Conservation (phyloP, 2,797 vertebrate species). For the Peromyscus eremicus region DNA sequence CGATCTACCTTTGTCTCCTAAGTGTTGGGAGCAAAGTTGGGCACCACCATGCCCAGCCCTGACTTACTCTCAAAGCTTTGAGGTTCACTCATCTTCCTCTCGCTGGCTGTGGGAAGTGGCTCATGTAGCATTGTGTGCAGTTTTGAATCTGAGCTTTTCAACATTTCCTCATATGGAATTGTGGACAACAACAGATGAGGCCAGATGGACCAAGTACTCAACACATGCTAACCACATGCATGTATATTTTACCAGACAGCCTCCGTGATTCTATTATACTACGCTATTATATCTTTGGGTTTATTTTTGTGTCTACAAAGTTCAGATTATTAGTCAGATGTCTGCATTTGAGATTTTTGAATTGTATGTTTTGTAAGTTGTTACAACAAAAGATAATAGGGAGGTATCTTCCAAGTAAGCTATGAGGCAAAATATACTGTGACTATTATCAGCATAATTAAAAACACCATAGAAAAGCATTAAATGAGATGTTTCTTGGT, state of each 20-base stretch:
- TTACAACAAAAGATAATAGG: not conserved
- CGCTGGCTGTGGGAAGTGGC: not conserved
- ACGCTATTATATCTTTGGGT: not conserved
- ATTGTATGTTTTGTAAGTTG: not conserved
- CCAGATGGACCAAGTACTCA: not conserved
- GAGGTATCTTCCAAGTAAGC: not conserved
- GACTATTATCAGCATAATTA: not conserved
- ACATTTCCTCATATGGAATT: constrained; percentile 1
- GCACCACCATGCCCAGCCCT: no score
- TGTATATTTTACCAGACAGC: not conserved
- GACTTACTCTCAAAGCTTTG: not conserved
- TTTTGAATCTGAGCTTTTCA: not conserved
- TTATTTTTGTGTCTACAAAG: not conserved
- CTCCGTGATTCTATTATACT: not conserved
- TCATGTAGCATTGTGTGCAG: not conserved
- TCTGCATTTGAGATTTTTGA: constrained; percentile 46
- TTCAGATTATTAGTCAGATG: not conserved
- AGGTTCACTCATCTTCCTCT: not conserved
- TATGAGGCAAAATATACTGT: not conserved
- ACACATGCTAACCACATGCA: not conserved
- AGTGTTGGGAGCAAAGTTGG: not conserved
- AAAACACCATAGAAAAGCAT: not conserved
- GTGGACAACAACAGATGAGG: not conserved
- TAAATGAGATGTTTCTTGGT: not conserved
- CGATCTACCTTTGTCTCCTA: not conserved